Evolutionary conservation across 2,888 invertebrate species (phyloP).

Genomic region (Macaria liturata): DNA sequence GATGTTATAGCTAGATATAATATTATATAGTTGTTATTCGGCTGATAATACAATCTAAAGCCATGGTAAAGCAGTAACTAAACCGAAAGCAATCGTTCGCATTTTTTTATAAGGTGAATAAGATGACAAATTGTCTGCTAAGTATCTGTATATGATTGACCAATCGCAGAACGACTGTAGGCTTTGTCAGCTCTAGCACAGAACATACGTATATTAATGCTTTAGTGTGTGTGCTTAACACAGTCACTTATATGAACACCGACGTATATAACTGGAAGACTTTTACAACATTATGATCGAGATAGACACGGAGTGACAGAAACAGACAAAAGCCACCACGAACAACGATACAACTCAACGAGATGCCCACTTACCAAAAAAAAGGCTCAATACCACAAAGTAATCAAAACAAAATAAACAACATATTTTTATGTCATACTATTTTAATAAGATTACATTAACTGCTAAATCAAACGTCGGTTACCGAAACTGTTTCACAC

Average conservation of each 20-base stretch:
- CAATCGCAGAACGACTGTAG: too few relatives aligned
- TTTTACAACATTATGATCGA: constrained; percentile 54
- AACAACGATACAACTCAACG: constrained; percentile 58
- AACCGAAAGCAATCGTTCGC: too few relatives aligned
- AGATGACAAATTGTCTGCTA: too few relatives aligned
- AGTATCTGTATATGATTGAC: too few relatives aligned
- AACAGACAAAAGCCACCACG: constrained; percentile 73
- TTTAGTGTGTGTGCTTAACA: too few relatives aligned
- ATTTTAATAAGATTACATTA: constrained; percentile 64
- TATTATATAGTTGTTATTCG: too few relatives aligned
- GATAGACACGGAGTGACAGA: constrained; percentile 59
- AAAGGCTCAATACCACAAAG: constrained; percentile 61
- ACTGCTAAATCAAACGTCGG: constrained; percentile 73
- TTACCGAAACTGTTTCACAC: constrained; percentile 81
- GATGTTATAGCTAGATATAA: too few relatives aligned
- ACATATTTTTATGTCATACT: constrained; percentile 49
- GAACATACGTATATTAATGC: too few relatives aligned
- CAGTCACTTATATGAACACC: constrained; percentile 48
- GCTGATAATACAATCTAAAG: too few relatives aligned
- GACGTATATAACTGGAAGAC: constrained; percentile 47
- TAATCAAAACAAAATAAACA: constrained; percentile 56
- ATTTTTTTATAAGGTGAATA: too few relatives aligned
- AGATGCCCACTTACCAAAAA: constrained; percentile 70
- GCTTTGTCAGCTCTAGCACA: too few relatives aligned
- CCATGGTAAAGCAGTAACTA: too few relatives aligned